Percentiles rank a stretch among this genome's conserved stretches.
Conservation (phyloP, 92 coral and sea anemone genomes). For the Montipora capitata region DNA sequence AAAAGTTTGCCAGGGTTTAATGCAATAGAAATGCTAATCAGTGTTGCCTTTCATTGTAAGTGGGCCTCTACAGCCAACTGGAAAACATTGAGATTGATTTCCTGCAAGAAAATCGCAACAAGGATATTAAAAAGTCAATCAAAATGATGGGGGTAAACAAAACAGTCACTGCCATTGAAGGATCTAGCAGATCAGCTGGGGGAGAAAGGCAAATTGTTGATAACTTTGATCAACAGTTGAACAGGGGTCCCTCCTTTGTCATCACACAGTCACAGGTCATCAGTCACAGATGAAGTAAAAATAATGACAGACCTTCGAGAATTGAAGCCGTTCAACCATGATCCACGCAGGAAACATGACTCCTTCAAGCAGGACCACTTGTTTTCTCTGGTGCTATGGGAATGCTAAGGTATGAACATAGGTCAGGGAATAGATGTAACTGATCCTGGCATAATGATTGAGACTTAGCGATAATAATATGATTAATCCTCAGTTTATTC, state of each 20-base stretch:
- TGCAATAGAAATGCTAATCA: too few species aligned
- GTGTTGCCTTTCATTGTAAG: slow-evolving; percentile 19
- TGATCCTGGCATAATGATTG: too few species aligned
- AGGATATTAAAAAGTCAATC: slow-evolving; percentile 44
- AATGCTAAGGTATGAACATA: too few species aligned
- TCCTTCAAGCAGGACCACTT: slow-evolving; percentile 18
- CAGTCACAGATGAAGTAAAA: slow-evolving; percentile 9
- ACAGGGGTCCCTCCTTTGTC: not conserved
- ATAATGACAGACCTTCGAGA: slow-evolving; percentile 28
- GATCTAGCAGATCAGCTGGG: slow-evolving; percentile 51
- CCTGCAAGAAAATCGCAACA: not conserved
- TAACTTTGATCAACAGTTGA: slow-evolving; percentile 54
- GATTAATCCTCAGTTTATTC: too few species aligned
- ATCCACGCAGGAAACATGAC: not conserved
- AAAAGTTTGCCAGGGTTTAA: too few species aligned
- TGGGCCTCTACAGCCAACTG: slow-evolving; percentile 80
- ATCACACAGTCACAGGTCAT: too few species aligned
- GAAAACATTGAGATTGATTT: slow-evolving; percentile 69
- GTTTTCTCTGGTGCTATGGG: too few species aligned
- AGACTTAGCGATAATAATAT: too few species aligned
- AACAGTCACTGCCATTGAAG: slow-evolving; percentile 64
- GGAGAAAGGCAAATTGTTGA: slow-evolving; percentile 37
- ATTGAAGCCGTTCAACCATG: too few species aligned
- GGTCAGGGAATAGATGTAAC: too few species aligned
- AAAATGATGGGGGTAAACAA: slow-evolving; percentile 78